Evolutionary conservation across 2,113 vertebrate genomes (phyloP), one percentile per base, ranked within the genome.

Genomic region (Cygnus atratus): DNA sequence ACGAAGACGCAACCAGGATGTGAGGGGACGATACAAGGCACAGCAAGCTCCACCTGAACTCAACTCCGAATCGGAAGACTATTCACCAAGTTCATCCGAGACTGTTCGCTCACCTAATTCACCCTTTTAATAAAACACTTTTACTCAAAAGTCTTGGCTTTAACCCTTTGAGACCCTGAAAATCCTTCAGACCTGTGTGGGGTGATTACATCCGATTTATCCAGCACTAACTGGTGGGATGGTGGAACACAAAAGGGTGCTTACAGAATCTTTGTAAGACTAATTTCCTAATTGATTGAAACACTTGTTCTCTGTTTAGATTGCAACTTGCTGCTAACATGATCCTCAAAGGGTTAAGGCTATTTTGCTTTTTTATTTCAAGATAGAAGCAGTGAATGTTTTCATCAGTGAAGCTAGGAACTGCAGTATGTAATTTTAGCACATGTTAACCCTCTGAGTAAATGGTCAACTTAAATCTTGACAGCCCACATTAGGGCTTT

Each of bases 1-100:
- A 99, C 98, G 98, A 99, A 99, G 99, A 99, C 98, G 98, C 98
- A 96, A 99, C 98, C 98, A 98, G 98, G 99, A 99, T 99, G 99
- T 99, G 97, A 99, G 97, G 94, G 96, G 96, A 81, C 48, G 93
- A 50, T 97, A 84, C 84, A 97, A 97, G 95, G 74, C 98, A 41
- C 98, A 98, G 74, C 98, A 98, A 71, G 97, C 98, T 92, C 98
- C 98, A 9, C 95, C 98, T 13, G 99, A 99, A 95, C 98, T 99
- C 97, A 99, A 98, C 97, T 99, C 99, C 15, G 99, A 99, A 97
- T 99, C 99, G 10, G 99, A 99, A 97, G 99, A 99, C 95, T 98
- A 97, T 97, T 99, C 99, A 96, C 99, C 98, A 65, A 98, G 98
- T 98, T 99, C 99, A 35, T 99, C 98, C 22, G 99, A 98, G 98